A percentile compares a stretch with the other conserved stretches of the same genome.
These are phyloP conservation scores for Notospermus geniculatus DNA, from an alignment of 1,140 invertebrate species.

Conservation along the genomic window DNA sequence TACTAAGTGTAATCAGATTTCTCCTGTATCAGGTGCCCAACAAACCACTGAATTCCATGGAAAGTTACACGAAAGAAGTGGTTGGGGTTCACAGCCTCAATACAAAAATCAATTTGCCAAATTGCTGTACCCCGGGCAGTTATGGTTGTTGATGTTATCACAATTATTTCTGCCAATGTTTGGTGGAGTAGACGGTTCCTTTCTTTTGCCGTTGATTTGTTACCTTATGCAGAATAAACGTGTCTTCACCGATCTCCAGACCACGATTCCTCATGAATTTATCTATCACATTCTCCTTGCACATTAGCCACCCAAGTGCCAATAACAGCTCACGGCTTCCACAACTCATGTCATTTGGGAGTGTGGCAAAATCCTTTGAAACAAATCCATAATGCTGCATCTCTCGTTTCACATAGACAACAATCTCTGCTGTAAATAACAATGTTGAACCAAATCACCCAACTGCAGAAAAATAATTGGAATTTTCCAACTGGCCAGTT, in stretches of 20 bases:
- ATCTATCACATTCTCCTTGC: conserved; percentile 33
- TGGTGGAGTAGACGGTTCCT: no score
- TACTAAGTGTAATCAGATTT: no score
- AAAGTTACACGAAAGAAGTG: no score
- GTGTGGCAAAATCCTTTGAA: conserved; percentile 27
- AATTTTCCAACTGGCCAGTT: background rate
- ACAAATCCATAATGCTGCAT: conserved; percentile 34
- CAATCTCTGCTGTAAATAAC: conserved; percentile 22
- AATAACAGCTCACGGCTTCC: conserved; percentile 42
- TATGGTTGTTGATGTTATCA: no score
- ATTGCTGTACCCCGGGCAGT: no score
- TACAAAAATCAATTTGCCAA: no score
- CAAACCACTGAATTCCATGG: no score
- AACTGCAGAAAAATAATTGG: background rate
- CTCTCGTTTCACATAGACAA: conserved; percentile 39
- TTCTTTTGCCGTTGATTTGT: no score
- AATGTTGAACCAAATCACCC: background rate
- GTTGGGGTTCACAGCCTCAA: no score
- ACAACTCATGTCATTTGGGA: conserved; percentile 32
- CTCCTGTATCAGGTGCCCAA: no score
- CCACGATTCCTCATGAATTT: conserved; percentile 33
- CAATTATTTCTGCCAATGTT: no score
- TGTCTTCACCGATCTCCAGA: conserved; percentile 32
- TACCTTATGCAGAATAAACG: conserved; percentile 12
- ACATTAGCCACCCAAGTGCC: conserved; percentile 42